Evolutionary conservation across 2,888 invertebrate genomes (phyloP).

Genomic region (Xiphydria camelus): DNA sequence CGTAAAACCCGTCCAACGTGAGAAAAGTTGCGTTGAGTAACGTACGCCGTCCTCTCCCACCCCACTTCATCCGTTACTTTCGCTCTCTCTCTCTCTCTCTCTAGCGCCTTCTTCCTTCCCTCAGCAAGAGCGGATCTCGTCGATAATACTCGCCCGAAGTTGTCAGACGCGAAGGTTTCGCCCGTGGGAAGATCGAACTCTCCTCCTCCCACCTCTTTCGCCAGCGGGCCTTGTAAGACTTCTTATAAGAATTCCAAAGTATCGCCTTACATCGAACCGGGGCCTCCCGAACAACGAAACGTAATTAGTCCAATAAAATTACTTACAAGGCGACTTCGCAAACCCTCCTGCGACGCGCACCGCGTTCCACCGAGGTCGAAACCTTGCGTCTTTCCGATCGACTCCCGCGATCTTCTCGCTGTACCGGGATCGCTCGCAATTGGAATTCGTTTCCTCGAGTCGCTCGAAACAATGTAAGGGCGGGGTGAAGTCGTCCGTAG

Average conservation of each 20-base stretch:
- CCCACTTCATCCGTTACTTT: too few relatives aligned
- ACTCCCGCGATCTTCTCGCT: too few relatives aligned
- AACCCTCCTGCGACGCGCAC: too few relatives aligned
- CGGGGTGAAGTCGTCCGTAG: too few relatives aligned
- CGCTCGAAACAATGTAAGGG: slow-evolving; percentile 33
- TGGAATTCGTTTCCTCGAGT: slow-evolving; percentile 26
- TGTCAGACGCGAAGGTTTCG: not conserved
- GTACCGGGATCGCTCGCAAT: too few relatives aligned
- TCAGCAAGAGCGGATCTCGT: not conserved
- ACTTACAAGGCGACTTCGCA: slow-evolving; percentile 1
- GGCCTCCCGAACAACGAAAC: slow-evolving; percentile 7
- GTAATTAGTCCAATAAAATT: slow-evolving; percentile 3
- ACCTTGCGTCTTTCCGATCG: too few relatives aligned
- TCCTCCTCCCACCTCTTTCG: not conserved
- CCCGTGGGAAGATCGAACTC: not conserved
- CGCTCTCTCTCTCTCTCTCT: too few relatives aligned
- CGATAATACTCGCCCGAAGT: too few relatives aligned
- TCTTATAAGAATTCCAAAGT: slow-evolving; percentile 40
- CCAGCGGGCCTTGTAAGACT: slow-evolving; percentile 30
- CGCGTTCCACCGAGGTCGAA: too few relatives aligned
- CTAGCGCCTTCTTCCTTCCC: slow-evolving; percentile 11
- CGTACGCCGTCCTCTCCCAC: not conserved
- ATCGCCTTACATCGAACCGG: slow-evolving; percentile 30
- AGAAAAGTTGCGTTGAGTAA: slow-evolving; percentile 10
- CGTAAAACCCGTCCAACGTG: slow-evolving; percentile 18